A percentile compares a stretch with the other conserved stretches of the same genome.
phyloP scores from a whole-genome alignment of 2,888 invertebrate genomes.

The Slavum lentiscoides region DNA sequence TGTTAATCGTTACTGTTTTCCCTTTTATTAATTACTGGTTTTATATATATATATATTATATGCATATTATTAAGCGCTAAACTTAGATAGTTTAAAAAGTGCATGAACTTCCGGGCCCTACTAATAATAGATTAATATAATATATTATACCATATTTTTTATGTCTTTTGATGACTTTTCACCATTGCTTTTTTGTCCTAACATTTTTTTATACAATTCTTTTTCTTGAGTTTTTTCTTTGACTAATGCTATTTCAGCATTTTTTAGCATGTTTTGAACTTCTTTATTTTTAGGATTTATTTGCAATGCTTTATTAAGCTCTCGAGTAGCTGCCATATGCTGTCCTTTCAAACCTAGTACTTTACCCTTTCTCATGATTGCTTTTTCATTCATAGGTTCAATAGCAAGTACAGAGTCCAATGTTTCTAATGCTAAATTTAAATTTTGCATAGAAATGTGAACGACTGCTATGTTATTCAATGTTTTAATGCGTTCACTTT shows the following conservation, averaged over 20 bases:
- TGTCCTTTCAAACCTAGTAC: constrained; percentile 71
- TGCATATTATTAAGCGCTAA: no score
- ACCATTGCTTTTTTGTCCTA: constrained; percentile 59
- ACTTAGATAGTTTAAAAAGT: no score
- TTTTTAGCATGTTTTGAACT: constrained; percentile 65
- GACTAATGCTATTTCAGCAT: constrained; percentile 64
- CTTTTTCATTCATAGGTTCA: constrained; percentile 88
- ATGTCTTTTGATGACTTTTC: constrained; percentile 44
- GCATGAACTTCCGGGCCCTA: no score
- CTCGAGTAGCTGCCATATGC: constrained; percentile 70
- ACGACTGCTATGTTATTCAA: constrained; percentile 92
- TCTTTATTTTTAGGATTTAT: constrained; percentile 69
- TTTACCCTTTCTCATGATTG: constrained; percentile 83
- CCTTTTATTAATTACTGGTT: no score
- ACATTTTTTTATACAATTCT: constrained; percentile 72
- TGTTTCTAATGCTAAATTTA: constrained; percentile 80
- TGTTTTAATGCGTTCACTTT: constrained; percentile 81
- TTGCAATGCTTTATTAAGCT: constrained; percentile 67
- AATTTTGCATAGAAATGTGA: constrained; percentile 84
- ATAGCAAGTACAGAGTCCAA: constrained; percentile 80
- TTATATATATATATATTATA: no score
- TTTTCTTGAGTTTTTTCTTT: constrained; percentile 68
- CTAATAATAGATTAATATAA: neutral
- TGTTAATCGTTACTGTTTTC: no score
- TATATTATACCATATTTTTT: constrained; percentile 17